Evolutionary conservation across 1,140 invertebrate genomes (phyloP).

Genomic region (Batillaria attramentaria): DNA sequence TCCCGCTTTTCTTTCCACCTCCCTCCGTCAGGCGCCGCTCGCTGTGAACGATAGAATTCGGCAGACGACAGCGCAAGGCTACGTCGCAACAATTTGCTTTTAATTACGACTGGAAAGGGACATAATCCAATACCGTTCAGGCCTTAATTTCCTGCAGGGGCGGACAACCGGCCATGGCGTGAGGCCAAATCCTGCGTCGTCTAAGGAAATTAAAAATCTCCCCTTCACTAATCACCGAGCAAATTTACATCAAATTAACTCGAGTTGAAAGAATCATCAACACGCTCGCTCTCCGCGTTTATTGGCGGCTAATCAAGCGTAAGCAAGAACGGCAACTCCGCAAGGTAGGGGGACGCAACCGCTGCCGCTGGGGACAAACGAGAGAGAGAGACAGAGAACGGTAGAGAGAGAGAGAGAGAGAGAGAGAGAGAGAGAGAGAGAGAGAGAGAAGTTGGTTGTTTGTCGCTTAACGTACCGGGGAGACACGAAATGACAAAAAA

Average conservation of each 20-base stretch:
- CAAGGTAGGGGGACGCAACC: not conserved
- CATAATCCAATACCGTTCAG: constrained; percentile 51
- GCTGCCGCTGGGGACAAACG: too few species aligned
- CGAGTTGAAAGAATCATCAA: constrained; percentile 44
- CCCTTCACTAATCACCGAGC: constrained; percentile 45
- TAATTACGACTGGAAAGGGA: constrained; percentile 41
- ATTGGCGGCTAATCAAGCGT: constrained; percentile 24
- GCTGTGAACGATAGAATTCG: not conserved
- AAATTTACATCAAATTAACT: constrained; percentile 57
- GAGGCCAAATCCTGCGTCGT: constrained; percentile 36
- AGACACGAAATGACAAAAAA: too few species aligned
- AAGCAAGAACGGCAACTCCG: not conserved
- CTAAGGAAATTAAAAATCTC: constrained; percentile 56
- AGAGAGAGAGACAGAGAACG: not conserved
- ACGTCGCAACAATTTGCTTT: constrained; percentile 41
- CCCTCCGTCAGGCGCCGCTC: not conserved
- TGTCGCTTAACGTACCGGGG: too few species aligned
- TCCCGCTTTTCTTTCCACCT: not conserved
- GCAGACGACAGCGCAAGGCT: not conserved
- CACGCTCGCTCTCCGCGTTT: constrained; percentile 30
- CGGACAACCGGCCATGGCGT: constrained; percentile 35
- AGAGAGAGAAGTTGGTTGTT: not conserved
- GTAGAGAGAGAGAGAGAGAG: not conserved
- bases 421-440: not conserved
- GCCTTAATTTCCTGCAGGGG: constrained; percentile 58